Conservation (phyloP, 1,140 invertebrate genomes). For the Drosophila pandora region DNA sequence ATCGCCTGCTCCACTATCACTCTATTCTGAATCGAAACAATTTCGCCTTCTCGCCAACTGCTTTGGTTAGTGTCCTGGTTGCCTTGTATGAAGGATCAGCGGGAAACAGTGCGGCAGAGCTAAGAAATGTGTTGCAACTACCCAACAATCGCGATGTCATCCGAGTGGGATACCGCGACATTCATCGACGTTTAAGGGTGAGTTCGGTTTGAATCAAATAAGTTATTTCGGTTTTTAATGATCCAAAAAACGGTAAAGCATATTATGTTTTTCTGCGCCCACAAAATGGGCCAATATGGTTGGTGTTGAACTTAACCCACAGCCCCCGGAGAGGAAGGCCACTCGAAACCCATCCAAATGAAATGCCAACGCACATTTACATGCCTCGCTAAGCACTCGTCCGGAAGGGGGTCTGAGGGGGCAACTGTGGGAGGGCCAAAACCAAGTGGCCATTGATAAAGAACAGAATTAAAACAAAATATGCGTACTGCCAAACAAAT, state of each 20-base stretch:
- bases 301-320: slow-evolving; percentile 52
- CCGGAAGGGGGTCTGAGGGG: neutral
- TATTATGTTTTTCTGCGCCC: neutral
- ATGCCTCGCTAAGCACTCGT: slow-evolving; percentile 62
- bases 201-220: slow-evolving; percentile 60
- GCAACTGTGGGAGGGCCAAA: neutral
- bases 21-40: slow-evolving; percentile 89
- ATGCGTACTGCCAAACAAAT: slow-evolving; percentile 24
- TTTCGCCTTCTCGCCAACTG: slow-evolving; percentile 93
- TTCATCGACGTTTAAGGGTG: slow-evolving; percentile 90
- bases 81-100: slow-evolving; percentile 90
- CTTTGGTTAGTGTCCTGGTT: slow-evolving; percentile 89
- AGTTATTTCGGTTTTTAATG: neutral
- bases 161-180: slow-evolving; percentile 90
- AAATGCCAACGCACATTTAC: slow-evolving; percentile 53
- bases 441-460: slow-evolving; percentile 61
- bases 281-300: slow-evolving; percentile 15
- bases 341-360: slow-evolving; percentile 13
- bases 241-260: neutral
- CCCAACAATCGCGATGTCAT: slow-evolving; percentile 89
- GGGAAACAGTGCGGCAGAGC: slow-evolving; percentile 88
- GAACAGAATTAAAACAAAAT: slow-evolving; percentile 18
- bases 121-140: slow-evolving; percentile 87
- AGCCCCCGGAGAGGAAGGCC: slow-evolving; percentile 23
- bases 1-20: slow-evolving; percentile 88